A percentile compares a stretch with the other conserved stretches of the same genome.
Conservation (phyloP, 2,888 invertebrate genomes). For the Helleia helle region DNA sequence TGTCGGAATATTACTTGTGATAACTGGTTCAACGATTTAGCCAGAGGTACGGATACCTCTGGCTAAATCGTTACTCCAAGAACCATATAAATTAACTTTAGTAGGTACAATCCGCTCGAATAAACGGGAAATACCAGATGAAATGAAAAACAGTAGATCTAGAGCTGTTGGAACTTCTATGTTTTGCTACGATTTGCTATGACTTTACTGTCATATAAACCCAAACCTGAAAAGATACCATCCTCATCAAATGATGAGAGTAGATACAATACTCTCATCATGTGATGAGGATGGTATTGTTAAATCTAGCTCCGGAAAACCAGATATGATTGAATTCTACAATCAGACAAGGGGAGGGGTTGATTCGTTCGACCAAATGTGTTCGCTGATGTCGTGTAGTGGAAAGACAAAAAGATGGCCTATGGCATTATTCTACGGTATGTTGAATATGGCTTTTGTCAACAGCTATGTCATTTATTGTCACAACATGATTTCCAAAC, state of each 20-base stretch:
- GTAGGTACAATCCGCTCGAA: constrained; percentile 30
- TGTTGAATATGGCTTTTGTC: constrained; percentile 3
- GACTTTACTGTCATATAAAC: constrained; percentile 27
- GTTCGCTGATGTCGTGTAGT: constrained; percentile 11
- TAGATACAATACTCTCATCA: too few species aligned
- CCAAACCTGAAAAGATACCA: too few species aligned
- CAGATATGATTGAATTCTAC: constrained; percentile 24
- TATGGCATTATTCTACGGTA: constrained; percentile 2
- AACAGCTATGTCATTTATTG: constrained; percentile 1
- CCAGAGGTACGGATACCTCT: too few species aligned
- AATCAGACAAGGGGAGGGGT: constrained; percentile 24
- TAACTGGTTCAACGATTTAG: too few species aligned
- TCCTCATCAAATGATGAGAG: too few species aligned
- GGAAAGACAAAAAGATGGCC: not conserved
- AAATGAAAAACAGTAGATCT: constrained; percentile 21
- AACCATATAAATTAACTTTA: constrained; percentile 29
- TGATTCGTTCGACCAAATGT: constrained; percentile 22
- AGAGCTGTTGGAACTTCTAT: constrained; percentile 26
- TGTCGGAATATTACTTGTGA: constrained; percentile 19
- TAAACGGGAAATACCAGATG: constrained; percentile 30
- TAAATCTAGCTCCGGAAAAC: too few species aligned
- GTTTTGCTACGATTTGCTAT: constrained; percentile 26
- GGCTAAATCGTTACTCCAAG: constrained; percentile 24
- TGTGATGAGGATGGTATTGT: too few species aligned
- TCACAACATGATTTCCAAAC: not conserved